phyloP scores from a whole-genome alignment of 1,140 invertebrate genomes.

The Rhyzopertha dominica region DNA sequence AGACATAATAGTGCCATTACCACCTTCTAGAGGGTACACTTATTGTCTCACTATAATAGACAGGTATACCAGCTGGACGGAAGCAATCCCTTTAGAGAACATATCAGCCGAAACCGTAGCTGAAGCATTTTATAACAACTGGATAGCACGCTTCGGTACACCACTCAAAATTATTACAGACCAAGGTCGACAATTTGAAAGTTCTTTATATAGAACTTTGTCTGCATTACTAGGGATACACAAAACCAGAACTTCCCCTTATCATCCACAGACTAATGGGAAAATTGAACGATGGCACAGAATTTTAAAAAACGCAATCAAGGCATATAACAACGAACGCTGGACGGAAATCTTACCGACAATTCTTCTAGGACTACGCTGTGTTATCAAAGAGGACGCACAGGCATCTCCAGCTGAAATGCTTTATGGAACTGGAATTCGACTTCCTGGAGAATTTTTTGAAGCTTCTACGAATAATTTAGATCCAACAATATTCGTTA shows the following conservation, averaged over 20 bases:
- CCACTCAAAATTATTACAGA: slow-evolving; percentile 44
- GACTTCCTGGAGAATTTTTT: too few species aligned
- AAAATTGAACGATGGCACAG: slow-evolving; percentile 29
- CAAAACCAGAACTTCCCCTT: slow-evolving; percentile 34
- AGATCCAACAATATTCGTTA: too few species aligned
- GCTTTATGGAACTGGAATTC: too few species aligned
- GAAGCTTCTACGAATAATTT: too few species aligned
- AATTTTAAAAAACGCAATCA: slow-evolving; percentile 26
- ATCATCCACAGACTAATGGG: slow-evolving; percentile 36
- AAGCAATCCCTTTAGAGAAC: slow-evolving; percentile 42
- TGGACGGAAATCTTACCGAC: too few species aligned
- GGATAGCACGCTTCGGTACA: slow-evolving; percentile 42
- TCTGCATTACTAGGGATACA: slow-evolving; percentile 23
- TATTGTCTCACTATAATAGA: slow-evolving; percentile 48
- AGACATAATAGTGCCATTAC: slow-evolving; percentile 49
- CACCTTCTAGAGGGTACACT: slow-evolving; percentile 29
- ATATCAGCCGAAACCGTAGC: slow-evolving; percentile 37
- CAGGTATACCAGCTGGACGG: slow-evolving; percentile 46
- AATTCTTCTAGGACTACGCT: too few species aligned
- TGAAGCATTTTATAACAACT: slow-evolving; percentile 27
- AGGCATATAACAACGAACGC: too few species aligned
- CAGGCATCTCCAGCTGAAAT: too few species aligned
- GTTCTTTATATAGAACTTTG: slow-evolving; percentile 21
- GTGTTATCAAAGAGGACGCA: too few species aligned
- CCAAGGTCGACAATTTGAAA: slow-evolving; percentile 43